Conservation (phyloP, 2,888 invertebrate genomes). For the Lomographa bimaculata region DNA sequence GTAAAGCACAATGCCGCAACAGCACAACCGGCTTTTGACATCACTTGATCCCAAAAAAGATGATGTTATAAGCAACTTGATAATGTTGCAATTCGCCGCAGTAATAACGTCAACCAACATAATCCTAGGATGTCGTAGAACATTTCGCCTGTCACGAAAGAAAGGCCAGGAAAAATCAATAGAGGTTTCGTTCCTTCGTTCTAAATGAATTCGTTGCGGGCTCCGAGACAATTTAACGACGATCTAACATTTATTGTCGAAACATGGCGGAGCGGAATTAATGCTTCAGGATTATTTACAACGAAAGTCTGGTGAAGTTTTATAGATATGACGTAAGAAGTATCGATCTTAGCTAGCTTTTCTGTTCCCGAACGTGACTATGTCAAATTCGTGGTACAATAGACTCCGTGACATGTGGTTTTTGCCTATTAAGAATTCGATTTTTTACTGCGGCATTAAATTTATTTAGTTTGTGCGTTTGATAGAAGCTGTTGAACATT, state of each 20-base stretch:
- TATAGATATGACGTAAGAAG: conserved; percentile 5
- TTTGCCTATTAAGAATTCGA: no score
- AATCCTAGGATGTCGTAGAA: conserved; percentile 5
- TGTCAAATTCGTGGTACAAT: background rate
- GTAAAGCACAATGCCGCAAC: no score
- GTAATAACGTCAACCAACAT: no score
- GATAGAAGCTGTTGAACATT: no score
- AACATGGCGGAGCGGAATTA: conserved; percentile 12
- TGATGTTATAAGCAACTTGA: no score
- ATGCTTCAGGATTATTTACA: conserved; percentile 4
- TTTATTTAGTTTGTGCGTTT: no score
- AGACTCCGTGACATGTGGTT: background rate
- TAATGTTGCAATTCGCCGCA: no score
- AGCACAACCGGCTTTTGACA: no score
- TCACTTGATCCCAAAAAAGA: no score
- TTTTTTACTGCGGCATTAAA: no score
- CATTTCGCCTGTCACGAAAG: conserved; percentile 22
- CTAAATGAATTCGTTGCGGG: conserved; percentile 27
- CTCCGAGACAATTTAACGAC: conserved; percentile 22
- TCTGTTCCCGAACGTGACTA: background rate
- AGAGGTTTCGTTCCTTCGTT: conserved; percentile 19
- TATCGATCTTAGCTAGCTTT: conserved; percentile 6
- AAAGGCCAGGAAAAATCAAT: conserved; percentile 30
- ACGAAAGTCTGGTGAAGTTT: conserved; percentile 8
- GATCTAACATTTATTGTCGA: conserved; percentile 19